phyloP scores from a whole-genome alignment of 2,888 invertebrate genomes.

The Scaptomyza tumidula region DNA sequence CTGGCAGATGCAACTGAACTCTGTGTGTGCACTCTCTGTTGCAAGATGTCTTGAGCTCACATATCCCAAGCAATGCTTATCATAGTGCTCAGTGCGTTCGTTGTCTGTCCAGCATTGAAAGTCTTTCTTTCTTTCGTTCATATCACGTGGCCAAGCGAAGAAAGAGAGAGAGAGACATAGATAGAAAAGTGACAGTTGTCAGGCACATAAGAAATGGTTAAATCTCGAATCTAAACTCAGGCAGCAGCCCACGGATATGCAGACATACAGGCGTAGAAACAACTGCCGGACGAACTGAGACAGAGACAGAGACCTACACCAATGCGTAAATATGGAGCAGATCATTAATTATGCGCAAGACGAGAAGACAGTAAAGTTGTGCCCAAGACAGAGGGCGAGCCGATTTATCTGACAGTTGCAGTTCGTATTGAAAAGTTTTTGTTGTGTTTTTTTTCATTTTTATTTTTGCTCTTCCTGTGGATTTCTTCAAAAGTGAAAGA shows the following conservation, averaged over 20 bases:
- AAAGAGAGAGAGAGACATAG: slow-evolving; percentile 35
- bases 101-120: slow-evolving; percentile 55
- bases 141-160: slow-evolving; percentile 56
- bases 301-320: slow-evolving; percentile 78
- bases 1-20: slow-evolving; percentile 62
- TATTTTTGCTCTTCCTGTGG: slow-evolving; percentile 74
- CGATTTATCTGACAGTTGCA: slow-evolving; percentile 71
- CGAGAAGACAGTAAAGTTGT: slow-evolving; percentile 51
- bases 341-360: slow-evolving; percentile 84
- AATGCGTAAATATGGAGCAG: slow-evolving; percentile 82
- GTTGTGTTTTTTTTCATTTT: not conserved
- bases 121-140: slow-evolving; percentile 71
- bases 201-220: slow-evolving; percentile 66
- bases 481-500: slow-evolving; percentile 71
- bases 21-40: slow-evolving; percentile 45
- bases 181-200: slow-evolving; percentile 80
- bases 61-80: slow-evolving; percentile 42
- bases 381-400: slow-evolving; percentile 43
- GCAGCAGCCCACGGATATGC: slow-evolving; percentile 65
- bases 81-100: slow-evolving; percentile 24
- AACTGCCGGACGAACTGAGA: slow-evolving; percentile 28
- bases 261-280: slow-evolving; percentile 50
- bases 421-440: slow-evolving; percentile 71
- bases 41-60: slow-evolving; percentile 48
- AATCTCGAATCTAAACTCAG: slow-evolving; percentile 52